Base-by-base conservation (phyloP, 1,140 invertebrate species). In the Orchesella cincta region DNA sequence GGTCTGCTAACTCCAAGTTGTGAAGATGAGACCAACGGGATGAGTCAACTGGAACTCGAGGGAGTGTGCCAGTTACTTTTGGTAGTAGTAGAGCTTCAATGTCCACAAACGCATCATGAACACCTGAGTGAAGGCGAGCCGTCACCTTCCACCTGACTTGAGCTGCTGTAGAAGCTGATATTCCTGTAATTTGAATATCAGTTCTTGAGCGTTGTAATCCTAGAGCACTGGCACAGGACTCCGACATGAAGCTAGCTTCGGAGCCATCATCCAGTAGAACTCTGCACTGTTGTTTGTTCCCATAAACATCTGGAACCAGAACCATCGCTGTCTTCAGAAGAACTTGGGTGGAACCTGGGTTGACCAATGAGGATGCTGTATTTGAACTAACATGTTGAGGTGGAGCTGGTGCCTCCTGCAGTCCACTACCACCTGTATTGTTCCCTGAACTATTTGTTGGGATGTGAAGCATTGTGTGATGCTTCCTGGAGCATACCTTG, bases 1-100 rank as follows among this genome's bases (percentile, higher is more conserved):
- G 71, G 29, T 73, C 71, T n/a, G 71, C 71, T 26, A 73, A 39
- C 26, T 73, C 2, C 33, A 73, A 14, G 20, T 26, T 28, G 35
- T 73, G 2, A 46, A 73, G 16, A 28, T 73, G 71, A 39, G 3
- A 2, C 71, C 71, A 46, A 12, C n/a, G 8, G 12, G 8, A 5
- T 18, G 3, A 5, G 26, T 3, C n/a, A 29, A 8, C 2, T 1
- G 8, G 23, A 31, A 67, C 2, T 8, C 28, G 5, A 14, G 14
- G 34, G 5, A 73, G 20, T 23, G 36, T 28, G 29, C 20, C 2
- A 16, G 71, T 73, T 1, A 73, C 26, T 18, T 23, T 36, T 36
- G 34, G 31, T 16, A 51, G 8, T 2, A 39, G 14, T 2, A 39
- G 26, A 14, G 39, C 71, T 28, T 36, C 33, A 28, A 73, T n/a